A percentile compares a stretch with the other conserved stretches of the same genome.
phyloP scores from a whole-genome alignment of 1,140 invertebrate species.

The silkworm (Bombyx mori) region DNA sequence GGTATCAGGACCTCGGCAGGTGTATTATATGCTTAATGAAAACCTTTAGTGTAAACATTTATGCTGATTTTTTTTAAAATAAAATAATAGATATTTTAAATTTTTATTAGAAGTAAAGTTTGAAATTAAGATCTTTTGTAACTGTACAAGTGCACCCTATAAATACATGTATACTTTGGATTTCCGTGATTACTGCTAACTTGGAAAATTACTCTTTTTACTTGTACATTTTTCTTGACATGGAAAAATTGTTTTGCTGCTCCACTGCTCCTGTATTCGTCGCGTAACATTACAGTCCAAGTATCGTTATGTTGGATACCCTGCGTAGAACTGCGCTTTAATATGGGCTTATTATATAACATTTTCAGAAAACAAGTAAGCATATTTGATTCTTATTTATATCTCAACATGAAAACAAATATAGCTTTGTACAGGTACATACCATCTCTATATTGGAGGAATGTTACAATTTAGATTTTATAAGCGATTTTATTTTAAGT shows the following conservation, averaged over 20 bases:
- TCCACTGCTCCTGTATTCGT: constrained; percentile 34
- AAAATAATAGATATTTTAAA: background rate
- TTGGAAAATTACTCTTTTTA: constrained; percentile 39
- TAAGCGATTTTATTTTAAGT: no score
- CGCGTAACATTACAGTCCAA: constrained; percentile 31
- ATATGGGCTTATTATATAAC: no score
- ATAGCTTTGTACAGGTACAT: no score
- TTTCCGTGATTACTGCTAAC: constrained; percentile 60
- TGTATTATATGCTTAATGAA: no score
- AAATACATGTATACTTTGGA: constrained; percentile 52
- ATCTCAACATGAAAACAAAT: no score
- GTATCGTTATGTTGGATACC: constrained; percentile 45
- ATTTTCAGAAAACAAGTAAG: no score
- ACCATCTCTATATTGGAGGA: no score
- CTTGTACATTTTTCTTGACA: constrained; percentile 22
- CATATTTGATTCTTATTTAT: no score
- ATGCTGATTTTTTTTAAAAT: background rate
- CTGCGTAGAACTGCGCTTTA: constrained; percentile 19
- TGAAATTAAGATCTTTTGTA: constrained; percentile 5
- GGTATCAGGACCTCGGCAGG: no score
- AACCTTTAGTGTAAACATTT: background rate
- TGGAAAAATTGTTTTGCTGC: constrained; percentile 52
- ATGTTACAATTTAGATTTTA: no score
- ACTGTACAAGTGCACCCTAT: constrained; percentile 49
- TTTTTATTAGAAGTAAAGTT: constrained; percentile 1